Evolutionary conservation across 2,797 vertebrate genomes (phyloP).

Genomic region (Lycodopsis pacificus): DNA sequence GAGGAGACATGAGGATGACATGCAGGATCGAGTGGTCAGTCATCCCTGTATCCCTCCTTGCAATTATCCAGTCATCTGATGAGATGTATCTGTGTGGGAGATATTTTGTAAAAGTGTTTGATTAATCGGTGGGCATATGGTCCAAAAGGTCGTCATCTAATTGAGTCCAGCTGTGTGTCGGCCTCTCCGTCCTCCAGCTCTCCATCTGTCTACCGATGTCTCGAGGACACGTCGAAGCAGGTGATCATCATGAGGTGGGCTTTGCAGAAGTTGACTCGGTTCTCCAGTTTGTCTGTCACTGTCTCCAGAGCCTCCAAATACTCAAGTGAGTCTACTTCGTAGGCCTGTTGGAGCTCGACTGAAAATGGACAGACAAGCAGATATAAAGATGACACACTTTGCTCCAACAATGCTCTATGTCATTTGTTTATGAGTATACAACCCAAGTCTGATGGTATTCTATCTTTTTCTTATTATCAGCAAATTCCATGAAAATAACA

Average conservation of each 20-base stretch:
- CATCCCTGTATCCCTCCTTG: constrained; percentile 20
- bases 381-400: neutral
- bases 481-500: neutral
- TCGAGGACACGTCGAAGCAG: constrained; percentile 95
- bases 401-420: neutral
- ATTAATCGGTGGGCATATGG: constrained; percentile 7
- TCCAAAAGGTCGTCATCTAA: constrained; percentile 32
- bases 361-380: constrained; percentile 34
- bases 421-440: neutral
- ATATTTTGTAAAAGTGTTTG: constrained; percentile 32
- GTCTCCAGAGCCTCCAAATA: constrained; percentile 95
- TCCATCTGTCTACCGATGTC: constrained; percentile 85
- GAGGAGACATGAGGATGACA: constrained; percentile 27
- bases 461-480: neutral
- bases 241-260: constrained; percentile 99
- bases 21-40: constrained; percentile 21
- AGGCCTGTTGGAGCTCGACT: constrained; percentile 94
- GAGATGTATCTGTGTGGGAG: constrained; percentile 22
- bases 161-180: constrained; percentile 17
- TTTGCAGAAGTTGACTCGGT: constrained; percentile 98
- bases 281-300: constrained; percentile 94
- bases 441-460: neutral
- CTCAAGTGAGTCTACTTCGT: constrained; percentile 95
- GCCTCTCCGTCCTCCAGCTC: constrained; percentile 6
- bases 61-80: constrained; percentile 17